Evolutionary conservation across 2,113 vertebrate species (phyloP).

Genomic region (Craseonycteris thonglongyai): DNA sequence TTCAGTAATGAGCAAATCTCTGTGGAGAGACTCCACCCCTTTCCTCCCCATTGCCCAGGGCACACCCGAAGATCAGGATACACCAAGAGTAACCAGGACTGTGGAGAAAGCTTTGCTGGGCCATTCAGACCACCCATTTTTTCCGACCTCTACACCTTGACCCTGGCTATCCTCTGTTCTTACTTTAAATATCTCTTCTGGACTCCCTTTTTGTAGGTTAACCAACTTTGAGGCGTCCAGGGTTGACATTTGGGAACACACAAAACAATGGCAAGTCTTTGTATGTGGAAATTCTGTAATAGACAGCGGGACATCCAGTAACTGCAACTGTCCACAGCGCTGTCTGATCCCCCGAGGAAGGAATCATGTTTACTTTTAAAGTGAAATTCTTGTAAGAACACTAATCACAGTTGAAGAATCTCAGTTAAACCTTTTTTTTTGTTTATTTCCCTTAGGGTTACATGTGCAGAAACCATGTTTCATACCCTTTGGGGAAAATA

Average conservation of each 20-base stretch:
- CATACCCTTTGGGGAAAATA: neutral
- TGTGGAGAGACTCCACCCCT: neutral
- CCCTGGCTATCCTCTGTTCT: neutral
- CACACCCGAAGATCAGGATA: fast-evolving
- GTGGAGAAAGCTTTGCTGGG: fast-evolving
- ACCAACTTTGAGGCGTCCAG: neutral
- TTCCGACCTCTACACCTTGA: neutral
- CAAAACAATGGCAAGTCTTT: neutral
- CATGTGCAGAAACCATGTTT: neutral
- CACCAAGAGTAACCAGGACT: neutral
- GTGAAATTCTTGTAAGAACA: neutral
- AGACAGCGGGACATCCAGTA: neutral
- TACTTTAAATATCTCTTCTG: neutral
- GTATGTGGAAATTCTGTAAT: fast-evolving
- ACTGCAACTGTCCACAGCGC: neutral
- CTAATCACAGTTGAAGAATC: neutral
- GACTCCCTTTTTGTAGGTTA: neutral
- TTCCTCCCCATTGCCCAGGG: fast-evolving
- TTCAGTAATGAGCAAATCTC: neutral
- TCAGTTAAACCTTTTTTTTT: neutral
- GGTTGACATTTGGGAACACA: neutral
- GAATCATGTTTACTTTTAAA: neutral
- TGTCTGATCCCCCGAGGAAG: neutral
- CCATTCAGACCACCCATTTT: neutral
- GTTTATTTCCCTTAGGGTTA: neutral